These are phyloP conservation scores for Parthenolecanium corni DNA, from an alignment of 2,888 invertebrate genomes.

Conservation along the genomic window DNA sequence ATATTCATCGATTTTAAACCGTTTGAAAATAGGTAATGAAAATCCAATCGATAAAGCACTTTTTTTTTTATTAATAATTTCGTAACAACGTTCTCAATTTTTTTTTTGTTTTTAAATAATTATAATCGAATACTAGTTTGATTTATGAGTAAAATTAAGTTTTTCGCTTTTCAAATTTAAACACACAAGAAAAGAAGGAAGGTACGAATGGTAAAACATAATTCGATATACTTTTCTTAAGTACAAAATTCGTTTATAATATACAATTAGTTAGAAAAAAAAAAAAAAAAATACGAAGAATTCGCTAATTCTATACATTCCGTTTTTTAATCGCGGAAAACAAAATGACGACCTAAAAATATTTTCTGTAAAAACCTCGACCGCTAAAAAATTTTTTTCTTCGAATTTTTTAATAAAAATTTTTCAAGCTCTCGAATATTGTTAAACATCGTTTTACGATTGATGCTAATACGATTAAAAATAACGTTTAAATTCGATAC, in stretches of 20 bases:
- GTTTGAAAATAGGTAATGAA: too few species aligned
- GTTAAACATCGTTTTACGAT: background rate
- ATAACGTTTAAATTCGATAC: too few species aligned
- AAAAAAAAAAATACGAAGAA: background rate
- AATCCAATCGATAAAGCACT: background rate
- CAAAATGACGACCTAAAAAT: background rate
- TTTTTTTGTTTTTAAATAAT: background rate
- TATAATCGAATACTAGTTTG: background rate
- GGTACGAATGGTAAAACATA: slow-evolving; percentile 7
- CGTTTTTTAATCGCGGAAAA: background rate
- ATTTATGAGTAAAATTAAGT: background rate
- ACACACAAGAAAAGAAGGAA: background rate
- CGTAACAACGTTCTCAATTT: background rate
- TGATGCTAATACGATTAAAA: background rate
- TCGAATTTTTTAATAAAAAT: background rate
- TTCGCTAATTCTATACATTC: slow-evolving; percentile 12
- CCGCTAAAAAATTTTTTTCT: background rate
- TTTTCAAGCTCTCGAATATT: background rate
- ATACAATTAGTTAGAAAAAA: slow-evolving; percentile 1
- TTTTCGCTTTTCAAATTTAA: background rate
- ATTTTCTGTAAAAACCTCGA: too few species aligned
- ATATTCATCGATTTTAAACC: too few species aligned
- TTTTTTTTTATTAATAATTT: background rate
- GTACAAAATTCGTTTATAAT: slow-evolving; percentile 18
- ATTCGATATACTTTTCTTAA: slow-evolving; percentile 16